These are phyloP conservation scores for Rhagologus leucostigma DNA, from an alignment of 2,113 vertebrate species.

Conservation along the genomic window DNA sequence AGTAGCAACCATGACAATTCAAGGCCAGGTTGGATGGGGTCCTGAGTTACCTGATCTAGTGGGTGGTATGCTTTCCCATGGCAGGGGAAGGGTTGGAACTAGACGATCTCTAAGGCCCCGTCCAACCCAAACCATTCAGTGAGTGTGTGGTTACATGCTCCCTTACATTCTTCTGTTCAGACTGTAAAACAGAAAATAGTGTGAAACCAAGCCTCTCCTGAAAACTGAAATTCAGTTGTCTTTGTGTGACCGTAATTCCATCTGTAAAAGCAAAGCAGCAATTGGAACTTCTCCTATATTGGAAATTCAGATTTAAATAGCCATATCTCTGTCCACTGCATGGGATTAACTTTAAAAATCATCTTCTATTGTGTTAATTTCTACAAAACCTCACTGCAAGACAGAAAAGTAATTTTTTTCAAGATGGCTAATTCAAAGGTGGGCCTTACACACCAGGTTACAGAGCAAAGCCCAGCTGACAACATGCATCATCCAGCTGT, in stretches of 20 bases:
- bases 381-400: not conserved
- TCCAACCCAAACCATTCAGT: not conserved
- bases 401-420: not conserved
- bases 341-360: not conserved
- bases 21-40: not conserved
- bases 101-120: not conserved
- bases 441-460: not conserved
- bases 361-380: not conserved
- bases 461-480: not conserved
- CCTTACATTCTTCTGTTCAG: not conserved
- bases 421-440: not conserved
- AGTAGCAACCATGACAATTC: not conserved
- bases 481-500: not conserved
- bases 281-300: not conserved
- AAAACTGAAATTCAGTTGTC: not conserved
- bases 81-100: not conserved
- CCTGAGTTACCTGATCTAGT: not conserved
- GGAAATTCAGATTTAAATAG: not conserved
- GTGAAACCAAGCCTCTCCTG: not conserved
- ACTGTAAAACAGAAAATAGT: not conserved
- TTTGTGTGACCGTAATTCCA: not conserved
- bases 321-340: not conserved
- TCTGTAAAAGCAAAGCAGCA: not conserved
- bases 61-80: not conserved
- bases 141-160: not conserved